Conservation (phyloP, 2,888 invertebrate species). For the Drosophila demipolita region DNA sequence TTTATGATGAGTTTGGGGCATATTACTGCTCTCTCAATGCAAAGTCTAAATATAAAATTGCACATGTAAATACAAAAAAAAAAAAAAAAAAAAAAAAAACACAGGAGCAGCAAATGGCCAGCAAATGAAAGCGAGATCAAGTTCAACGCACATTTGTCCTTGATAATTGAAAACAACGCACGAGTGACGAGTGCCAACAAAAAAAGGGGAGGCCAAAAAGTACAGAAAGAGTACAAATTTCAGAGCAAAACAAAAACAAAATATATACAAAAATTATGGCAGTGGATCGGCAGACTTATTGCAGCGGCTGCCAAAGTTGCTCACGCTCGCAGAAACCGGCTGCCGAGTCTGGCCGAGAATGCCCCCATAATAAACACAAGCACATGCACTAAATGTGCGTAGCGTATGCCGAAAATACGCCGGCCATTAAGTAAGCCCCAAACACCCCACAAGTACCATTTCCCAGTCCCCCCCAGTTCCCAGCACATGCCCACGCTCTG, state of each 20-base stretch:
- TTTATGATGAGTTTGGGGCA: constrained; percentile 55
- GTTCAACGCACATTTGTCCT: constrained; percentile 81
- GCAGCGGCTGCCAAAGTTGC: constrained; percentile 41
- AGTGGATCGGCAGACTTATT: constrained; percentile 81
- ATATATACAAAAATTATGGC: constrained; percentile 79
- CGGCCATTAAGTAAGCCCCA: constrained; percentile 65
- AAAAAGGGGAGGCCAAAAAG: constrained; percentile 66
- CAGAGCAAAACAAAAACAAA: constrained; percentile 42
- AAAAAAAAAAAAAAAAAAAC: constrained; percentile 15
- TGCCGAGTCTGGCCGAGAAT: constrained; percentile 49
- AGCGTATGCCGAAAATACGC: constrained; percentile 80
- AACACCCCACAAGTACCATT: not conserved
- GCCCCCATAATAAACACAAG: constrained; percentile 49
- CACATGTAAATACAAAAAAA: constrained; percentile 59
- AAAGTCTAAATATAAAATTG: constrained; percentile 68
- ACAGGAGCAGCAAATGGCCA: constrained; percentile 28
- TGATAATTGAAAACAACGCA: constrained; percentile 71
- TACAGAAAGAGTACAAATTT: constrained; percentile 42
- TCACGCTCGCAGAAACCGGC: constrained; percentile 57
- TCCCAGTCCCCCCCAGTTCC: constrained; percentile 2
- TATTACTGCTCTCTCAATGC: constrained; percentile 28
- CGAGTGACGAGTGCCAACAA: constrained; percentile 21
- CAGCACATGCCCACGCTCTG: constrained; percentile 48
- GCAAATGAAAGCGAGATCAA: constrained; percentile 78
- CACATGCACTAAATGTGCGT: constrained; percentile 75